Evolutionary conservation across 2,113 vertebrate species (phyloP).

Genomic region (Eptesicus fuscus): DNA sequence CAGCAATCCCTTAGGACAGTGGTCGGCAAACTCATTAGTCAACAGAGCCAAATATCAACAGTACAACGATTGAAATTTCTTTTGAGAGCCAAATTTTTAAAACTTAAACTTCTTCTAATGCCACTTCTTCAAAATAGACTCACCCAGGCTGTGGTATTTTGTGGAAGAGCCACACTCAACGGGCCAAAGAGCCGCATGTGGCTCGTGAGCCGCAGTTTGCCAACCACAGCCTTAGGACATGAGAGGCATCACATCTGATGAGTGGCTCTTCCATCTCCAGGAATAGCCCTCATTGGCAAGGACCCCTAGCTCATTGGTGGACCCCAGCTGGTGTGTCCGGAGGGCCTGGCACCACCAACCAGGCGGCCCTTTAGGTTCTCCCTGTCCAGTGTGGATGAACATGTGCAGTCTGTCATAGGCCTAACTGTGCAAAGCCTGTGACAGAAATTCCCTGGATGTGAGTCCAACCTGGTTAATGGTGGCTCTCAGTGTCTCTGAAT

Average conservation of each 20-base stretch:
- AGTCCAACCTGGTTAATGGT: background rate
- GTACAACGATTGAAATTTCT: too few relatives aligned
- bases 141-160: too few relatives aligned
- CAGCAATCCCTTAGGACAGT: background rate
- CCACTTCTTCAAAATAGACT: too few relatives aligned
- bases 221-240: background rate
- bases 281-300: background rate
- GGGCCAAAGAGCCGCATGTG: too few relatives aligned
- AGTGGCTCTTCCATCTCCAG: background rate
- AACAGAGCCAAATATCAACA: too few relatives aligned
- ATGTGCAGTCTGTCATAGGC: background rate
- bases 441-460: background rate
- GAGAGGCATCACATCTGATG: background rate
- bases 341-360: background rate
- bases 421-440: background rate
- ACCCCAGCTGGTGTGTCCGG: background rate
- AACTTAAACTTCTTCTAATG: too few relatives aligned
- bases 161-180: too few relatives aligned
- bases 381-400: background rate
- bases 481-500: background rate
- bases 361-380: background rate
- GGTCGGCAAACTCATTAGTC: too few relatives aligned
- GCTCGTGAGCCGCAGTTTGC: too few relatives aligned
- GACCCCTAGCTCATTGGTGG: background rate
- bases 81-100: too few relatives aligned